Conservation (phyloP, 2,113 vertebrate species). For the Polyodon spathula region DNA sequence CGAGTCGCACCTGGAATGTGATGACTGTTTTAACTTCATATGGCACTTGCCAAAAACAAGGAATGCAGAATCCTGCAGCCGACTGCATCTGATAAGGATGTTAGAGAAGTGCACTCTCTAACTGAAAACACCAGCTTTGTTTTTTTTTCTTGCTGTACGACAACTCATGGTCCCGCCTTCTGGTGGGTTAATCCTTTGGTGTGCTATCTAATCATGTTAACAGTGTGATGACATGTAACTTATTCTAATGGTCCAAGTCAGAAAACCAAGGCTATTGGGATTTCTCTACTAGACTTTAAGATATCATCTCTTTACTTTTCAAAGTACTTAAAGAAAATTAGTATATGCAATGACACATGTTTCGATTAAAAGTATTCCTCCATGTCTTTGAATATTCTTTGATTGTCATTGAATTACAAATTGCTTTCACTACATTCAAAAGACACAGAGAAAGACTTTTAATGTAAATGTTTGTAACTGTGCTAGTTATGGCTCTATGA, state of each 20-base stretch:
- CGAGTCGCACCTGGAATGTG: slow-evolving; percentile 1
- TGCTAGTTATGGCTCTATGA: too few species aligned
- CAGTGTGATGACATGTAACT: too few species aligned
- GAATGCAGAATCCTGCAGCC: slow-evolving; percentile 9
- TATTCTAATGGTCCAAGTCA: too few species aligned
- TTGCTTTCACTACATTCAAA: not conserved
- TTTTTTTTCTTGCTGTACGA: slow-evolving; percentile 4
- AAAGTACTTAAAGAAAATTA: too few species aligned
- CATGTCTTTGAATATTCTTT: too few species aligned
- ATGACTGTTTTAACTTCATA: slow-evolving; percentile 1
- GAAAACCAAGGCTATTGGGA: too few species aligned
- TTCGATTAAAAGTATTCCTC: not conserved
- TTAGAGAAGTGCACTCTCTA: slow-evolving; percentile 15
- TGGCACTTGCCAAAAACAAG: not conserved
- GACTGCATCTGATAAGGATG: slow-evolving; percentile 9
- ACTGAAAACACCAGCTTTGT: slow-evolving; percentile 18
- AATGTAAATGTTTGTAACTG: too few species aligned
- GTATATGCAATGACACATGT: too few species aligned
- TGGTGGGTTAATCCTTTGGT: slow-evolving; percentile 13
- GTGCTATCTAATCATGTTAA: not conserved
- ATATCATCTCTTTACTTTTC: too few species aligned
- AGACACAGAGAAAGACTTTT: too few species aligned
- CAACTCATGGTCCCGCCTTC: slow-evolving; percentile 12
- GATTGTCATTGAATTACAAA: too few species aligned
- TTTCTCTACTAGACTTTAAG: too few species aligned